Percentiles rank a stretch among this genome's conserved stretches.
phyloP scores from a whole-genome alignment of 2,113 vertebrate genomes.

The Castor canadensis region DNA sequence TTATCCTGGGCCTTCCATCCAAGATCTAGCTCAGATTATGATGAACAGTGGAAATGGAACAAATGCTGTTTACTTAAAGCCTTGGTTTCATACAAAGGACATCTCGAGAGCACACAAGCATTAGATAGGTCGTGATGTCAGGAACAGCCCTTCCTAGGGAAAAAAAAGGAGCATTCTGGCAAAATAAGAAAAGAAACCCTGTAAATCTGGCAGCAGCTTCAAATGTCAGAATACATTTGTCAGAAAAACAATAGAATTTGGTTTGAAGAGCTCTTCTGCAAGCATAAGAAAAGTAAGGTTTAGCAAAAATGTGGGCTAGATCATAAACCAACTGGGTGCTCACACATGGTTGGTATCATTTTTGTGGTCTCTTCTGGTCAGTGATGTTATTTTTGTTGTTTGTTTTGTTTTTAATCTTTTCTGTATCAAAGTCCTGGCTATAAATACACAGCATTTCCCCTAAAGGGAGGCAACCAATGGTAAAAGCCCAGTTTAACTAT shows the following conservation, averaged over 20 bases:
- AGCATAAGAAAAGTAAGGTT: neutral
- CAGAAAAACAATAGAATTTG: neutral
- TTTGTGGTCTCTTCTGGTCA: neutral
- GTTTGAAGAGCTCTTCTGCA: slow-evolving; percentile 18
- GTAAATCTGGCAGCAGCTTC: neutral
- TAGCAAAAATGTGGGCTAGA: neutral
- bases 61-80: neutral
- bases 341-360: neutral
- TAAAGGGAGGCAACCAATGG: neutral
- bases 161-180: neutral
- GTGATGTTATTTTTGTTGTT: neutral
- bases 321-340: neutral
- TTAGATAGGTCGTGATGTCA: neutral
- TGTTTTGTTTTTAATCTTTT: slow-evolving; percentile 4
- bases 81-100: neutral
- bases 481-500: neutral
- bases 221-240: slow-evolving; percentile 16
- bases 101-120: neutral
- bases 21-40: neutral
- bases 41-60: neutral
- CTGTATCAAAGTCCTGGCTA: neutral
- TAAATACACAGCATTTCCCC: neutral
- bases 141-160: neutral
- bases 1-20: neutral
- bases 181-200: neutral